A percentile compares a stretch with the other conserved stretches of the same genome.
Evolutionary conservation across 2,113 vertebrate species (phyloP).

Genomic region (Phrynosoma platyrhinos): DNA sequence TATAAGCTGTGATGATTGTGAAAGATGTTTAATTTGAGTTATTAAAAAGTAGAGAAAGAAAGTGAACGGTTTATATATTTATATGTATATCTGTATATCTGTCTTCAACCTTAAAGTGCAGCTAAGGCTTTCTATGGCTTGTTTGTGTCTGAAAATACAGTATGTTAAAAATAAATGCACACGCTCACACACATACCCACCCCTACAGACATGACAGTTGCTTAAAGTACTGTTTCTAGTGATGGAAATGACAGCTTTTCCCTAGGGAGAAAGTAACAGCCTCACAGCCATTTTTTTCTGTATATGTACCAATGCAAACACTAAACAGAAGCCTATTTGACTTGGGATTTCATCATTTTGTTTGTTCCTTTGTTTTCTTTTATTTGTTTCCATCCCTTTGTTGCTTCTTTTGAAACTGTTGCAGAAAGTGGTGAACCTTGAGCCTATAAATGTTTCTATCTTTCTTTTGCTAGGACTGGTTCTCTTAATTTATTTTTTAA

Average conservation of each 20-base stretch:
- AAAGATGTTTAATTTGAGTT: conserved; percentile 2
- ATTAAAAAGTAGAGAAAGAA: not conserved
- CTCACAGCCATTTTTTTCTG: conserved; percentile 53
- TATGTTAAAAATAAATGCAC: conserved; percentile 48
- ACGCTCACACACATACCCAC: not conserved
- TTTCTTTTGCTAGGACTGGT: not conserved
- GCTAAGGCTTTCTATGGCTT: not conserved
- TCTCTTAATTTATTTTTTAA: too few relatives aligned
- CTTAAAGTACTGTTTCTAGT: conserved; percentile 63
- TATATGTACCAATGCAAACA: conserved; percentile 48
- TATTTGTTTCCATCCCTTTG: conserved; percentile 24
- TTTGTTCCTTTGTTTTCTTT: conserved; percentile 51
- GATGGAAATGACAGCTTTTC: conserved; percentile 67
- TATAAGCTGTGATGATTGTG: conserved; percentile 39
- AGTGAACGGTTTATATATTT: too few relatives aligned
- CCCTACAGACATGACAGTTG: conserved; percentile 44
- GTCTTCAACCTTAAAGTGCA: conserved; percentile 27
- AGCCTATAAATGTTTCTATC: not conserved
- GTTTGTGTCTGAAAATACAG: conserved; percentile 30
- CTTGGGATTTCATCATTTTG: conserved; percentile 52
- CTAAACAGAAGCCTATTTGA: conserved; percentile 42
- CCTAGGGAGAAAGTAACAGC: conserved; percentile 51
- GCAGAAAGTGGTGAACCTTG: not conserved
- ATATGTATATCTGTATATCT: not conserved
- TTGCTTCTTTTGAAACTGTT: conserved; percentile 37